Evolutionary conservation across 2,113 vertebrate species (phyloP).

Genomic region (Falcunculus frontatus): DNA sequence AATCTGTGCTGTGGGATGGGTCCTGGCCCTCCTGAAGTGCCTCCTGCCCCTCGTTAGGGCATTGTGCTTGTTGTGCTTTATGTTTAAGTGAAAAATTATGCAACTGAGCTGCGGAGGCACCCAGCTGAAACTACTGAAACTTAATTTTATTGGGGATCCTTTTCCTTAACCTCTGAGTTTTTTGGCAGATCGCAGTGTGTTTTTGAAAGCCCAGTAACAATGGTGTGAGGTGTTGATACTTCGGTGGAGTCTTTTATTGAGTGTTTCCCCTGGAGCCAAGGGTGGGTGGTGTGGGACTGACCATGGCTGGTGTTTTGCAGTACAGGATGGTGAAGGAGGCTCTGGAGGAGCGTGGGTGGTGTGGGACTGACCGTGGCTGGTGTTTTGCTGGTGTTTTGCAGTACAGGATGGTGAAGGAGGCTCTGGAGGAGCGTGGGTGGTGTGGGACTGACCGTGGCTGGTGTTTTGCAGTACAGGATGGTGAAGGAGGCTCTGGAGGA

Average conservation of each 20-base stretch:
- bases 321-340: constrained; percentile 64
- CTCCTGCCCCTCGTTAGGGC: background rate
- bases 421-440: background rate
- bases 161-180: background rate
- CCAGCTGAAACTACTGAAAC: background rate
- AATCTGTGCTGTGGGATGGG: background rate
- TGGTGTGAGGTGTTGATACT: rapidly evolving
- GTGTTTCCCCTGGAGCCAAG: background rate
- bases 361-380: background rate
- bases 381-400: background rate
- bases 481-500: background rate
- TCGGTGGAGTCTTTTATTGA: background rate
- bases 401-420: background rate
- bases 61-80: rapidly evolving
- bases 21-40: background rate
- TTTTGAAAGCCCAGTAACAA: background rate
- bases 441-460: background rate
- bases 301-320: constrained; percentile 56
- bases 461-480: background rate
- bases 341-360: background rate
- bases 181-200: rapidly evolving
- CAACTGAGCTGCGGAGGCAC: background rate
- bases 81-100: rapidly evolving
- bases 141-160: background rate
- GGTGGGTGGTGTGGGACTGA: background rate